These are phyloP conservation scores for Thaumatotibia leucotreta DNA, from an alignment of 1,140 invertebrate species.

Conservation along the genomic window DNA sequence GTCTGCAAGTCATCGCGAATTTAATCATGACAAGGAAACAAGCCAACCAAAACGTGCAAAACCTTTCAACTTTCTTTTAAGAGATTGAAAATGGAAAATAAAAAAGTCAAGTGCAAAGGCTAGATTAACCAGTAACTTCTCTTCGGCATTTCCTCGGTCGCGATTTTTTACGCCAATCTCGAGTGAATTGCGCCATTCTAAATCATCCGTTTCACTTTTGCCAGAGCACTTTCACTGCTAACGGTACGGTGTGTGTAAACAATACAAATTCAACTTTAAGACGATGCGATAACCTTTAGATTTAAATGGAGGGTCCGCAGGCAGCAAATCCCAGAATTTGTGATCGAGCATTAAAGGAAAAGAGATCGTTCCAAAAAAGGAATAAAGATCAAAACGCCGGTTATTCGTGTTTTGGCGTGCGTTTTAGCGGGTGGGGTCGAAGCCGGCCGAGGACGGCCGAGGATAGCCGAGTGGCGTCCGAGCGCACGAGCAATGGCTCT, in stretches of 20 bases:
- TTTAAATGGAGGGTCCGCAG: not conserved
- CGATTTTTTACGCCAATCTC: conserved; percentile 47
- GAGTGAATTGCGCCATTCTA: conserved; percentile 46
- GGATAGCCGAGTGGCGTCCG: conserved; percentile 22
- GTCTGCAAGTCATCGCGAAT: conserved; percentile 7
- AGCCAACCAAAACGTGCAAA: not conserved
- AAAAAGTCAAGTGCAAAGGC: conserved; percentile 18
- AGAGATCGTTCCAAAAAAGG: conserved; percentile 14
- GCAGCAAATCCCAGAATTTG: not conserved
- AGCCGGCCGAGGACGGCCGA: conserved; percentile 20
- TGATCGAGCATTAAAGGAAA: conserved; percentile 15
- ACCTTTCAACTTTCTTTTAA: conserved; percentile 4
- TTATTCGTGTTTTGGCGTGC: not conserved
- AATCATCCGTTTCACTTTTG: conserved; percentile 71
- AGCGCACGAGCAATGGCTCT: conserved; percentile 26
- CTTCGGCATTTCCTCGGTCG: conserved; percentile 38
- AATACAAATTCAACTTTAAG: conserved; percentile 25
- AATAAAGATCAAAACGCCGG: conserved; percentile 11
- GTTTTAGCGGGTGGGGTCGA: conserved; percentile 8
- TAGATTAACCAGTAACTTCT: conserved; percentile 28
- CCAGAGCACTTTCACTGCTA: conserved; percentile 64
- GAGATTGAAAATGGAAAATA: not conserved
- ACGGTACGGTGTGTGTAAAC: conserved; percentile 38
- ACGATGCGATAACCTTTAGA: not conserved
- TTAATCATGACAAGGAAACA: not conserved